These are phyloP conservation scores for Elymnias hypermnestra DNA, from an alignment of 1,140 invertebrate species.

Conservation along the genomic window DNA sequence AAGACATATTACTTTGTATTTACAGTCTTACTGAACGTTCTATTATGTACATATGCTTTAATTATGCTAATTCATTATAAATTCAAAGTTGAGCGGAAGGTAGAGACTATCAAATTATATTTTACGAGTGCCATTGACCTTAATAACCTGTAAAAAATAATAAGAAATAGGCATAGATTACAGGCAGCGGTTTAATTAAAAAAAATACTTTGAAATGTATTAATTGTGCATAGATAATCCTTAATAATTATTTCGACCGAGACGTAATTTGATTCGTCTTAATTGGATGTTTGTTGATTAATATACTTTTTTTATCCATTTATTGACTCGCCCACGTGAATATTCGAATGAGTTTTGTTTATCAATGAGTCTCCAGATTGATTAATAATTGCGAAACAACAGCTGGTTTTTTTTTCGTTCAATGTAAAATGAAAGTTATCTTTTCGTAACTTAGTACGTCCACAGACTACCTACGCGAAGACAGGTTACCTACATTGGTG, in stretches of 20 bases:
- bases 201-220: constrained; percentile 3
- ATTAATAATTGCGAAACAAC: background rate
- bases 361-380: background rate
- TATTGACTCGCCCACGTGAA: constrained; percentile 8
- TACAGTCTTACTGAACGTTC: too few relatives aligned
- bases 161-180: background rate
- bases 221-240: constrained; percentile 12
- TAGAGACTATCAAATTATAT: constrained; percentile 11
- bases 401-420: background rate
- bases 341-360: background rate
- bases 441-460: too few relatives aligned
- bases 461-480: too few relatives aligned
- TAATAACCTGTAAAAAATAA: constrained; percentile 21
- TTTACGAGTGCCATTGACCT: constrained; percentile 17
- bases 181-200: constrained; percentile 1
- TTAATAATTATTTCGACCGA: constrained; percentile 1
- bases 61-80: background rate
- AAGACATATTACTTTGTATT: too few relatives aligned
- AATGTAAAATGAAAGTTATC: constrained; percentile 1
- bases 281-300: constrained; percentile 1
- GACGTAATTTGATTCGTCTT: constrained; percentile 4
- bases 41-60: background rate
- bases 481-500: too few relatives aligned
- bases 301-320: constrained; percentile 10
- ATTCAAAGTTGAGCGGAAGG: constrained; percentile 7